phyloP scores from a whole-genome alignment of 2,113 vertebrate species.

The Takifugu flavidus region DNA sequence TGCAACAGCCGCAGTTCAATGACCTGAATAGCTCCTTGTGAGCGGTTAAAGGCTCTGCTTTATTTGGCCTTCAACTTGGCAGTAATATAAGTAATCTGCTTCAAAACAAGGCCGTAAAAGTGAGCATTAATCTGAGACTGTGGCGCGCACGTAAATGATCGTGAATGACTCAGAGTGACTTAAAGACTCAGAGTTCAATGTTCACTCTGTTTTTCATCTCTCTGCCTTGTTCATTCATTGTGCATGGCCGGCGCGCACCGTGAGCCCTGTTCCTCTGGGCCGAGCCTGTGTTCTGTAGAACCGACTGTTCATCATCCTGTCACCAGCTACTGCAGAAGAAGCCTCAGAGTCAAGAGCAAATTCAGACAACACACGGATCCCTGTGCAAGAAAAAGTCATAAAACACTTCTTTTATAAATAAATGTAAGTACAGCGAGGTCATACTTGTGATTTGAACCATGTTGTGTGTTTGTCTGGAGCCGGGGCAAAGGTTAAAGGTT shows the following conservation, averaged over 20 bases:
- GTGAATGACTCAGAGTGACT: conserved; percentile 47
- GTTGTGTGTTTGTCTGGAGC: neutral
- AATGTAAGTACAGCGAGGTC: conserved; percentile 12
- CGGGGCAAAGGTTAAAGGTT: too few relatives aligned
- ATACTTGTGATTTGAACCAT: conserved; percentile 17
- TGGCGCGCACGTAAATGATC: conserved; percentile 31
- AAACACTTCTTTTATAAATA: conserved; percentile 15
- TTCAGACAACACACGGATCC: conserved; percentile 49
- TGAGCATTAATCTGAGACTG: conserved; percentile 38
- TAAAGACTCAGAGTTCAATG: conserved; percentile 48
- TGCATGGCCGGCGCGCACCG: conserved; percentile 48
- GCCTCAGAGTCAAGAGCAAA: conserved; percentile 61
- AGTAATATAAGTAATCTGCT: conserved; percentile 41
- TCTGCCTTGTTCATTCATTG: conserved; percentile 60
- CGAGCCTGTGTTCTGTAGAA: conserved; percentile 51
- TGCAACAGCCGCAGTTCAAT: conserved; percentile 56
- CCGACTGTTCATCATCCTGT: conserved; percentile 67
- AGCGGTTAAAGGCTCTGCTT: conserved; percentile 44
- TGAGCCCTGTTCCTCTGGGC: conserved; percentile 62
- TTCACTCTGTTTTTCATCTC: conserved; percentile 30
- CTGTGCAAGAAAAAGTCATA: conserved; percentile 18
- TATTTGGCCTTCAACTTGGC: conserved; percentile 48
- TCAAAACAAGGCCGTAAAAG: conserved; percentile 62
- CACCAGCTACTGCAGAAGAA: conserved; percentile 61
- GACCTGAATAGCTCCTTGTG: conserved; percentile 66